Conservation (phyloP, 2,113 vertebrate species). For the Gobius niger region DNA sequence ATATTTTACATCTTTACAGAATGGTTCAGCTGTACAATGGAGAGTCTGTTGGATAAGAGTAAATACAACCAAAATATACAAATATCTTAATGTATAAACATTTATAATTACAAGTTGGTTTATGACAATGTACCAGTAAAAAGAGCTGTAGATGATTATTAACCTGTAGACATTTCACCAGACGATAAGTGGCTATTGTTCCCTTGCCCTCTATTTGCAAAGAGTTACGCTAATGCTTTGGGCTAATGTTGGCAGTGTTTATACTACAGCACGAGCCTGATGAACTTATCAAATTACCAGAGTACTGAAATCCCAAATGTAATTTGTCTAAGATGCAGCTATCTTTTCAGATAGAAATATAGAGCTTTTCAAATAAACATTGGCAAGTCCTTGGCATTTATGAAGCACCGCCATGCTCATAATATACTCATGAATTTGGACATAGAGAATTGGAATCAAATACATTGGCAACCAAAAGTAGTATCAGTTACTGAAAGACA, state of each 20-base stretch:
- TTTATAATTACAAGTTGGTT: not conserved
- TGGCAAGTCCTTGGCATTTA: slow-evolving; percentile 74
- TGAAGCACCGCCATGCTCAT: slow-evolving; percentile 57
- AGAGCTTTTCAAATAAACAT: slow-evolving; percentile 46
- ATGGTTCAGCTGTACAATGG: slow-evolving; percentile 29
- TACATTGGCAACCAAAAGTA: slow-evolving; percentile 28
- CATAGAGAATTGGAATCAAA: slow-evolving; percentile 19
- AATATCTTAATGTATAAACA: slow-evolving; percentile 35
- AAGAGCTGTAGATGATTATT: not conserved
- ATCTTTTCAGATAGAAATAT: slow-evolving; percentile 22
- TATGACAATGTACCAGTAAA: not conserved
- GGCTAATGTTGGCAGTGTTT: slow-evolving; percentile 61
- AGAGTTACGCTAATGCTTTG: slow-evolving; percentile 50
- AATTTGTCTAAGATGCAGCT: slow-evolving; percentile 41
- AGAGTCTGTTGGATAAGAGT: not conserved
- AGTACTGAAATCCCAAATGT: slow-evolving; percentile 26
- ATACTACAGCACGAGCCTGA: slow-evolving; percentile 14
- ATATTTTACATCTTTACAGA: slow-evolving; percentile 55
- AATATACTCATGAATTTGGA: slow-evolving; percentile 52
- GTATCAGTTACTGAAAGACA: slow-evolving; percentile 37
- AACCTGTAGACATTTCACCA: slow-evolving; percentile 10
- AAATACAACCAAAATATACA: slow-evolving; percentile 38
- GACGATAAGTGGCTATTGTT: slow-evolving; percentile 14
- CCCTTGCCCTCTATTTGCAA: slow-evolving; percentile 15
- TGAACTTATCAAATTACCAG: slow-evolving; percentile 11